Conservation (phyloP, 2,113 vertebrate genomes). For the Elephantulus edwardii region DNA sequence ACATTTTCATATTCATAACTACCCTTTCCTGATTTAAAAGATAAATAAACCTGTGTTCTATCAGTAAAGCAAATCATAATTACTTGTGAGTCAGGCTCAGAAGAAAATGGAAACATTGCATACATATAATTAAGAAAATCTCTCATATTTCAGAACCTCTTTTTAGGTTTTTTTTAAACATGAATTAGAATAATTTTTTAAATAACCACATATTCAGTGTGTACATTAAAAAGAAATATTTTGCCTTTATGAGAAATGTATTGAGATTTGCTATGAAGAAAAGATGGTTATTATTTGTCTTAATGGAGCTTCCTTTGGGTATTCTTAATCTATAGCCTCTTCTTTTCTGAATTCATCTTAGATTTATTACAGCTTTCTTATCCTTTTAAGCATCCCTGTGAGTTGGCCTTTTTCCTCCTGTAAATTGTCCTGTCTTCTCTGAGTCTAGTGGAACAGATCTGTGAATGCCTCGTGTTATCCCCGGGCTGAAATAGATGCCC, state of each 20-base stretch:
- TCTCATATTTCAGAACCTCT: constrained; percentile 25
- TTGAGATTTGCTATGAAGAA: background rate
- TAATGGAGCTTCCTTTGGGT: background rate
- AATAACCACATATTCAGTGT: background rate
- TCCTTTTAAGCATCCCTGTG: constrained; percentile 27
- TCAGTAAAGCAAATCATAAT: constrained; percentile 30
- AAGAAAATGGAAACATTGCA: background rate
- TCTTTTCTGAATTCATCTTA: background rate
- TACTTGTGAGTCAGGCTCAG: background rate
- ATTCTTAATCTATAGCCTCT: background rate
- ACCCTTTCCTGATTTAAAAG: constrained; percentile 3
- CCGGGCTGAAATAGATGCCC: constrained; percentile 76
- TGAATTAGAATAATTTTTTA: background rate
- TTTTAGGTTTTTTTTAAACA: too few species aligned
- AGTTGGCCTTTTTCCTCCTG: background rate
- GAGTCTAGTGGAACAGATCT: constrained; percentile 2
- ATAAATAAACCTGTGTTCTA: background rate
- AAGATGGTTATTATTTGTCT: constrained; percentile 22
- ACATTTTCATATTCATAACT: constrained; percentile 1
- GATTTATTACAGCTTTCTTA: background rate
- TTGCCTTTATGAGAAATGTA: background rate
- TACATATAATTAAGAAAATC: background rate
- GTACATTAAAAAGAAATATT: background rate
- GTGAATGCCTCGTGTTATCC: constrained; percentile 48
- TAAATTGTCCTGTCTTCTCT: background rate